These are phyloP conservation scores for Pteropus alecto DNA, from an alignment of 2,113 vertebrate genomes.

Conservation along the genomic window DNA sequence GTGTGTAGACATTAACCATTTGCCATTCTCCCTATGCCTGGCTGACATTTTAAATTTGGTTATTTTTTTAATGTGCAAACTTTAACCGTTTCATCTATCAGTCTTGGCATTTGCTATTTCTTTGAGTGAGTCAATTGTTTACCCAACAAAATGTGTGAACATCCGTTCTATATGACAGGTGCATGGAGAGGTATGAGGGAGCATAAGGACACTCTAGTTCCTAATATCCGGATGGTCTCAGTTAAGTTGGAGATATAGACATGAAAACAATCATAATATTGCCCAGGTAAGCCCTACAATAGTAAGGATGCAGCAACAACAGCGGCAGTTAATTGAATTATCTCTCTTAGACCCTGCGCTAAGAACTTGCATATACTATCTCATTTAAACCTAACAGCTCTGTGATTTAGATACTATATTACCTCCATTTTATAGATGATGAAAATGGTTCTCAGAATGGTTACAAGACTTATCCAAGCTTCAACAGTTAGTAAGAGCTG, in stretches of 20 bases:
- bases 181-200: neutral
- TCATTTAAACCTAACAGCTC: neutral
- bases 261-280: neutral
- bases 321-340: accelerated
- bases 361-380: neutral
- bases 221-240: neutral
- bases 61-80: neutral
- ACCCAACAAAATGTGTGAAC: neutral
- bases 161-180: neutral
- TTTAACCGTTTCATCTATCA: neutral
- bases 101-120: neutral
- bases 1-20: neutral
- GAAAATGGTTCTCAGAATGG: neutral
- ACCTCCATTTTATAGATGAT: neutral
- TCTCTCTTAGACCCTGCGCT: neutral
- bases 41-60: slow-evolving; percentile 24
- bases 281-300: neutral
- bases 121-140: neutral
- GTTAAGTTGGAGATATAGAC: neutral
- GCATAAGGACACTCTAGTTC: neutral
- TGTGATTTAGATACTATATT: neutral
- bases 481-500: neutral
- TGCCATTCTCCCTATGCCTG: neutral
- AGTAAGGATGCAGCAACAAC: neutral
- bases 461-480: neutral